These are phyloP conservation scores for Papilio aristodemus DNA, from an alignment of 1,140 invertebrate genomes.

Conservation along the genomic window DNA sequence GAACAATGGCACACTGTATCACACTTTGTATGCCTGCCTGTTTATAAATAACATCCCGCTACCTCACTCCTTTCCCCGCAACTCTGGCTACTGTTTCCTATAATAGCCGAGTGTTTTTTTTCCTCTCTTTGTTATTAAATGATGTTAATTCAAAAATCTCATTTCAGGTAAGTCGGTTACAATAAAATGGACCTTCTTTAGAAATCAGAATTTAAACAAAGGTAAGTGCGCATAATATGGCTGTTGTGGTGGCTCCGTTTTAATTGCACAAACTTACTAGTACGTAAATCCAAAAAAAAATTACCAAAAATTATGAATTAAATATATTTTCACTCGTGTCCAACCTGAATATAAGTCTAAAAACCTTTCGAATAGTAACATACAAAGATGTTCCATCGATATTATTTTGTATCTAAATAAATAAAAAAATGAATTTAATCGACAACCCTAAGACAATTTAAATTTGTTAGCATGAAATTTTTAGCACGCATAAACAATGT, in stretches of 20 bases:
- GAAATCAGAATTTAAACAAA: slow-evolving; percentile 56
- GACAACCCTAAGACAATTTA: slow-evolving; percentile 22
- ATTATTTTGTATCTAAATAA: background rate
- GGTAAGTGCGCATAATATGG: slow-evolving; percentile 38
- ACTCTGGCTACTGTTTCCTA: slow-evolving; percentile 38
- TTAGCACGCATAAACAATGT: slow-evolving; percentile 13
- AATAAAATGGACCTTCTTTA: slow-evolving; percentile 58
- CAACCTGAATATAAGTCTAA: too few species aligned
- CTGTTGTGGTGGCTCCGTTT: background rate
- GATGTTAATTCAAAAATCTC: slow-evolving; percentile 52
- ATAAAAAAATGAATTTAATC: background rate
- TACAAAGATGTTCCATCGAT: too few species aligned
- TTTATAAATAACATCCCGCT: slow-evolving; percentile 50
- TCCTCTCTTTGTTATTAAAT: slow-evolving; percentile 50
- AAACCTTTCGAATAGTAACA: too few species aligned
- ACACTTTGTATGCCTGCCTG: slow-evolving; percentile 34
- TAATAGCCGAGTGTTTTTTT: slow-evolving; percentile 51
- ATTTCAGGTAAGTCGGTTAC: slow-evolving; percentile 66
- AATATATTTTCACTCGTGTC: too few species aligned
- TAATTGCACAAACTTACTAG: background rate
- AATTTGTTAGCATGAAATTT: slow-evolving; percentile 12
- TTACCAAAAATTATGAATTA: too few species aligned
- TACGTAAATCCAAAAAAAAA: background rate
- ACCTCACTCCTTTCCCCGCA: background rate
- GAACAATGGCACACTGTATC: slow-evolving; percentile 21